Percentiles rank a stretch among this genome's conserved stretches.
Conservation (phyloP, 1,140 invertebrate genomes). For the Danaus plexippus region DNA sequence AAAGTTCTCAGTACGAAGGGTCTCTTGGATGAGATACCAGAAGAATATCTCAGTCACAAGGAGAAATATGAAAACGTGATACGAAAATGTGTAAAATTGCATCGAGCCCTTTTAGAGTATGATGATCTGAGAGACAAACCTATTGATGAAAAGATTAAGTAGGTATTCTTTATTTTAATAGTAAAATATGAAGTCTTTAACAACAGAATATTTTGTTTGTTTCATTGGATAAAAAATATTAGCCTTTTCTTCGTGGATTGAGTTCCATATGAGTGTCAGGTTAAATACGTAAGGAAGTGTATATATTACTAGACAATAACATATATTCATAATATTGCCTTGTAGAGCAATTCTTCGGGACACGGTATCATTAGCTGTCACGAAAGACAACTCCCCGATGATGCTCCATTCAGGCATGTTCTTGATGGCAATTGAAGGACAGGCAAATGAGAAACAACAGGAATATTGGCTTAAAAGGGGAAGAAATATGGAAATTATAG, state of each 20-base stretch:
- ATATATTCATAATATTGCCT: conserved; percentile 14
- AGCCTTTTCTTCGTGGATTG: too few relatives aligned
- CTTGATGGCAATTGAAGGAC: conserved; percentile 86
- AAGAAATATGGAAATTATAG: conserved; percentile 85
- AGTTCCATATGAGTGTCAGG: too few relatives aligned
- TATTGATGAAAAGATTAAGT: conserved; percentile 75
- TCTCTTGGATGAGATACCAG: conserved; percentile 77
- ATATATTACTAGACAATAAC: not conserved
- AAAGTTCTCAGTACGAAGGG: conserved; percentile 81
- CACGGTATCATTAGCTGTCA: conserved; percentile 78
- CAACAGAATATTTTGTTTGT: too few relatives aligned
- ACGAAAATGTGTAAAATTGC: conserved; percentile 79
- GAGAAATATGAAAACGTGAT: conserved; percentile 86
- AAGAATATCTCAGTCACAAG: conserved; percentile 87
- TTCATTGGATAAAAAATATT: too few relatives aligned
- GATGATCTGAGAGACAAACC: conserved; percentile 63
- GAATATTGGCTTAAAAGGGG: conserved; percentile 85
- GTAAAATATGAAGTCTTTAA: too few relatives aligned
- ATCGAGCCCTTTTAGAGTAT: conserved; percentile 78
- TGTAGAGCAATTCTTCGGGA: conserved; percentile 31
- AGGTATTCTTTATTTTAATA: conserved; percentile 12
- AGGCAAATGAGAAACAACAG: conserved; percentile 87
- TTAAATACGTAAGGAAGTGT: too few relatives aligned
- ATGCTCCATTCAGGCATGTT: conserved; percentile 92
- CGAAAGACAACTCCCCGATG: conserved; percentile 88